These are phyloP conservation scores for Xenopus petersii DNA, from an alignment of 2,797 vertebrate species.

Conservation along the genomic window DNA sequence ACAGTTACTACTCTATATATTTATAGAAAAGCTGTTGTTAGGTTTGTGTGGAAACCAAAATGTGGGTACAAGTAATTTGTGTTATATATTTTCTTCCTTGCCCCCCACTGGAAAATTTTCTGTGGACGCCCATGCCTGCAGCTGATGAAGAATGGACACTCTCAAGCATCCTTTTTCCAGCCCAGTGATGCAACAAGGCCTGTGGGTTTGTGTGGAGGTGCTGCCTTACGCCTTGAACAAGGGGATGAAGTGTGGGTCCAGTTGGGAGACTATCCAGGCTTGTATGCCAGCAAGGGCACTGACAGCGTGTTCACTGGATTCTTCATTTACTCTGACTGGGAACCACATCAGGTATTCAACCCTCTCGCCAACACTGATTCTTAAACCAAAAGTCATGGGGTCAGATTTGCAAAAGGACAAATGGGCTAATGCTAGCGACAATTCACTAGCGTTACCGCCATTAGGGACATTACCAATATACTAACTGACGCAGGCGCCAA, in stretches of 20 bases:
- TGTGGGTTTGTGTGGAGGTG: slow-evolving; percentile 82
- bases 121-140: too few species aligned
- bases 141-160: slow-evolving; percentile 87
- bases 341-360: slow-evolving; percentile 87
- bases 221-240: slow-evolving; percentile 83
- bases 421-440: too few species aligned
- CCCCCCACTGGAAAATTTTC: too few species aligned
- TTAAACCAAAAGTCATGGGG: not conserved
- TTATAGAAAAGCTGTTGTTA: too few species aligned
- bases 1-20: too few species aligned
- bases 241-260: slow-evolving; percentile 95
- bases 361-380: slow-evolving; percentile 54
- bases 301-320: slow-evolving; percentile 96
- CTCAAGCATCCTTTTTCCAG: slow-evolving; percentile 90
- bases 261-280: slow-evolving; percentile 86
- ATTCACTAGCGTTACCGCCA: too few species aligned
- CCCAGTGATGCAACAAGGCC: slow-evolving; percentile 95
- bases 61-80: too few species aligned
- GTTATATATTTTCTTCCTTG: too few species aligned
- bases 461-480: too few species aligned
- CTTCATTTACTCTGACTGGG: slow-evolving; percentile 95
- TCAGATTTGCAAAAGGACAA: too few species aligned
- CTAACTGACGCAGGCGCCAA: too few species aligned
- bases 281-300: slow-evolving; percentile 92
- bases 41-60: too few species aligned